phyloP scores from a whole-genome alignment of 2,797 vertebrate genomes.

The Hafferia zeledoni region DNA sequence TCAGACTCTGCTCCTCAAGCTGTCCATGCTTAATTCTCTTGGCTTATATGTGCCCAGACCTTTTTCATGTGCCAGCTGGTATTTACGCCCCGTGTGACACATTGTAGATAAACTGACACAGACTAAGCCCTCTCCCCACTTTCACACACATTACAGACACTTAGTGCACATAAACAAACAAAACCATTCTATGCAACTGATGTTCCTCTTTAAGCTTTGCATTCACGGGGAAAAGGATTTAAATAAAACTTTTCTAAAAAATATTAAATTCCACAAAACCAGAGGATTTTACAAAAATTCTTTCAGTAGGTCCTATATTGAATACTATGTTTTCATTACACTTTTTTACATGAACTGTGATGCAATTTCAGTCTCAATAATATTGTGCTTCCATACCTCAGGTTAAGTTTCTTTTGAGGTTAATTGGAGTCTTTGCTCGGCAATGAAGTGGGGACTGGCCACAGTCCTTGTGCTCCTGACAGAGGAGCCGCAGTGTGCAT shows the following conservation, averaged over 20 bases:
- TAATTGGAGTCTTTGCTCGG: not conserved
- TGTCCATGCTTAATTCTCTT: conserved; percentile 6
- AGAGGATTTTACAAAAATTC: not conserved
- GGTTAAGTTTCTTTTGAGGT: not conserved
- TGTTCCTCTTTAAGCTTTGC: not conserved
- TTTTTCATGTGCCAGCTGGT: conserved; percentile 59
- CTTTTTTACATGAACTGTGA: not conserved
- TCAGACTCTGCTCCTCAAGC: conserved; percentile 42
- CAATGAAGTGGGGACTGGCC: not conserved
- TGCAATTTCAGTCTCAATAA: not conserved
- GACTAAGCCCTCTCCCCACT: conserved; percentile 27
- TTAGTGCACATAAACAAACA: conserved; percentile 53
- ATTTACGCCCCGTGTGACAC: conserved; percentile 37
- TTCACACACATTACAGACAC: conserved; percentile 42
- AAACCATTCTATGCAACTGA: conserved; percentile 1
- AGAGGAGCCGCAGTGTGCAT: not conserved
- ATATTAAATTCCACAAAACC: not conserved
- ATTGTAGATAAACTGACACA: conserved; percentile 40
- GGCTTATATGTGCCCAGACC: conserved; percentile 32
- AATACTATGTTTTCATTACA: not conserved
- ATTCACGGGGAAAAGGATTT: not conserved
- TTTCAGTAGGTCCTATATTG: not conserved
- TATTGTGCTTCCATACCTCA: not conserved
- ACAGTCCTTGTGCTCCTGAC: not conserved
- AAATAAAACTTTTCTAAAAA: not conserved